These are phyloP conservation scores for Drosophila miranda DNA, from an alignment of 1,140 invertebrate genomes.

Conservation along the genomic window DNA sequence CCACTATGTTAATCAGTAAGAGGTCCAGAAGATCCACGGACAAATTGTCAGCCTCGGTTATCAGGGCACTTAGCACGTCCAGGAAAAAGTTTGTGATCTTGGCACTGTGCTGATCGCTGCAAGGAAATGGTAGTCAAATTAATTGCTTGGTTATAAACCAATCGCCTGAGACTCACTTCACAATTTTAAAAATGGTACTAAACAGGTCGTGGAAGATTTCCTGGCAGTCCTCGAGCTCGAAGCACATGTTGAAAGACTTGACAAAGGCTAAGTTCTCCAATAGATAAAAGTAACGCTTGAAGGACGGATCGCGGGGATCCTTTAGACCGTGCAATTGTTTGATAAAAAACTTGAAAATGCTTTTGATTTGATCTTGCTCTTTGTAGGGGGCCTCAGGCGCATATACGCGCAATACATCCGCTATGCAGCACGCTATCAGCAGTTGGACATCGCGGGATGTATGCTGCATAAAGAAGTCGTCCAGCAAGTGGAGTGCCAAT, in stretches of 20 bases:
- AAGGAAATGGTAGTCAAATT: conserved; percentile 37
- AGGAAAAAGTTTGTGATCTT: conserved; percentile 99
- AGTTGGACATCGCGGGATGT: conserved; percentile 96
- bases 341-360: conserved; percentile 97
- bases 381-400: conserved; percentile 99
- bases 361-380: conserved; percentile 95
- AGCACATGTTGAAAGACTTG: conserved; percentile 99
- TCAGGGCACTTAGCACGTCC: conserved; percentile 95
- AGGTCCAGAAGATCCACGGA: conserved; percentile 97
- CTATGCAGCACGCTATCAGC: conserved; percentile 97
- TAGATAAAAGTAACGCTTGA: conserved; percentile 98
- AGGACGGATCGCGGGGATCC: conserved; percentile 98
- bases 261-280: conserved; percentile 98
- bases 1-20: conserved; percentile 96
- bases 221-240: conserved; percentile 98
- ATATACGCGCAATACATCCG: conserved; percentile 98
- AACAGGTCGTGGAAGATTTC: conserved; percentile 98
- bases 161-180: conserved; percentile 88
- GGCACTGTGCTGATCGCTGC: conserved; percentile 95
- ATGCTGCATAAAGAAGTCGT: conserved; percentile 96
- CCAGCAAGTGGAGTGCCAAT: conserved; percentile 95
- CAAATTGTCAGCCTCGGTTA: conserved; percentile 97
- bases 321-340: conserved; percentile 96
- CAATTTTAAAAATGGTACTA: conserved; percentile 97
- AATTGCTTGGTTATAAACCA: conserved; percentile 1